Evolutionary conservation across 2,797 vertebrate species (phyloP), one percentile per base, ranked within the genome.

Genomic region (Chelidonichthys spinosus): DNA sequence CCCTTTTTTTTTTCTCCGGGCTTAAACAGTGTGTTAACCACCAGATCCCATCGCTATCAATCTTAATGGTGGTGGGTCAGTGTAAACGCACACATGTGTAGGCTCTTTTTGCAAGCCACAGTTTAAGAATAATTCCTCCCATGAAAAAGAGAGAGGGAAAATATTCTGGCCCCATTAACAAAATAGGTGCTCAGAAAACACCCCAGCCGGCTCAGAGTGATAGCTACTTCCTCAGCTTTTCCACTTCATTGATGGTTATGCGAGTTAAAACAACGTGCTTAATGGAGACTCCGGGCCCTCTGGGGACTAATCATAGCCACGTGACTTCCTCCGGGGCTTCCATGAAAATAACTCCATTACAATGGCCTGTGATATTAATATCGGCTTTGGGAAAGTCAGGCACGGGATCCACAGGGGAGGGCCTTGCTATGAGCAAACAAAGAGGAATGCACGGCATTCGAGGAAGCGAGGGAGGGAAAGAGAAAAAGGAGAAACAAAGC

Each of bases 301-400:
- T 0, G 75, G 97, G 96, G 97, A 96, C 95, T 96, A 97, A 97
- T 99, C 97, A 97, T 93, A 94, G 95, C 93, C 97, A 97, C 78
- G 95, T 98, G 98, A 99, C 96, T 98, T 99, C 97, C 97, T 98
- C 94, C 87, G 85, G 93, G 95, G 95, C 96, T 96, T 96, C 97
- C 96, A 97, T 97, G 96, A 97, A 99, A 97, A 97, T 97, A 97
- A 96, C 96, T 97, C 93, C 95, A 95, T 97, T 96, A 98, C 96
- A 99, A 99, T 97, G 96, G 96, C 89, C 96, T 97, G 96, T 93
- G 96, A 97, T 99, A 99, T 98, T 99, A 99, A 99, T 98, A 97
- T 97, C 95, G 39, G 93, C 96, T 97, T 97, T 98, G 97, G 96
- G 97, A 97, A 98, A 97, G 95, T 94, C 92, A 94, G 90, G 91